phyloP scores from a whole-genome alignment of 2,888 invertebrate species.

The Epistrophe grossulariae region DNA sequence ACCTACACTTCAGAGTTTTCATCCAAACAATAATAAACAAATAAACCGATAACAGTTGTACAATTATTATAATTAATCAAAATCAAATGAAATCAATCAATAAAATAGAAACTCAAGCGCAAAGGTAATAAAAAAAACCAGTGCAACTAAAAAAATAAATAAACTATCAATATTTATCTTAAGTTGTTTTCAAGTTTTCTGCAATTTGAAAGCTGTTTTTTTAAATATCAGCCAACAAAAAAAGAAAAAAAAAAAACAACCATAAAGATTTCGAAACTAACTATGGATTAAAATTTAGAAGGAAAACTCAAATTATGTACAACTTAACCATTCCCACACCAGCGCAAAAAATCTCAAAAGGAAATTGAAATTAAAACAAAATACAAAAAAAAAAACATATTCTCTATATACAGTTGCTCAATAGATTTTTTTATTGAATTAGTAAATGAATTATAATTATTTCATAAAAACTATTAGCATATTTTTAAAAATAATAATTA shows the following conservation, averaged over 20 bases:
- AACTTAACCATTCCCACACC: slow-evolving; percentile 72
- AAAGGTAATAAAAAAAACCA: background rate
- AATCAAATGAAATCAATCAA: slow-evolving; percentile 7
- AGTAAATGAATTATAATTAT: slow-evolving; percentile 50
- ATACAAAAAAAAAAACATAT: slow-evolving; percentile 25
- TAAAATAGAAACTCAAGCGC: slow-evolving; percentile 11
- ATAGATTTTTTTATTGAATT: slow-evolving; percentile 63
- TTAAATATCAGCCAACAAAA: background rate
- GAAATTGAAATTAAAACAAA: slow-evolving; percentile 3
- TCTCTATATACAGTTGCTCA: slow-evolving; percentile 57
- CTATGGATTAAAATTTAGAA: background rate
- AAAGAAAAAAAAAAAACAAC: background rate
- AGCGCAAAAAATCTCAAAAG: slow-evolving; percentile 33
- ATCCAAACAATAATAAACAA: slow-evolving; percentile 9
- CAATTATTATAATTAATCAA: background rate
- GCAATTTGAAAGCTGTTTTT: background rate
- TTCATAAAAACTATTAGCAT: slow-evolving; percentile 52
- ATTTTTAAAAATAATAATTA: slow-evolving; percentile 36
- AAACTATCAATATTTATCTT: background rate
- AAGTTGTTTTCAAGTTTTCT: background rate
- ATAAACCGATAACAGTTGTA: background rate
- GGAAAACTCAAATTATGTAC: slow-evolving; percentile 50
- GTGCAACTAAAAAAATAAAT: slow-evolving; percentile 1
- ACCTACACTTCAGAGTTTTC: background rate
- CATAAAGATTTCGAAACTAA: slow-evolving; percentile 6